phyloP scores from a whole-genome alignment of 2,797 vertebrate species.

The Odontamblyopus lacepedii region DNA sequence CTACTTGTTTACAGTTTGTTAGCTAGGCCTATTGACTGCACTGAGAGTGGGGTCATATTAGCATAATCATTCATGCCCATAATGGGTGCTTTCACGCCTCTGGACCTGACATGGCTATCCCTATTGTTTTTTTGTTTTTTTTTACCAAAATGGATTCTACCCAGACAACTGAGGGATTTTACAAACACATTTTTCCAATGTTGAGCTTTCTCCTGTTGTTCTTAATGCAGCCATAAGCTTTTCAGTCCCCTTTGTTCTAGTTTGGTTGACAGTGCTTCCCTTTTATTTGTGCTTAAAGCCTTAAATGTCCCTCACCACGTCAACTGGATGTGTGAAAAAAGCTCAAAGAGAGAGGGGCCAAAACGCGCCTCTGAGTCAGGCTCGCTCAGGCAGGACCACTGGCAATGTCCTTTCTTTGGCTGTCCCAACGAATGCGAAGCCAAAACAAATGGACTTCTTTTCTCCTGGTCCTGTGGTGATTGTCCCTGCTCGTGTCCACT shows the following conservation, averaged over 20 bases:
- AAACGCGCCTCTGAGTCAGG: slow-evolving; percentile 63
- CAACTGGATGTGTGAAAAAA: slow-evolving; percentile 65
- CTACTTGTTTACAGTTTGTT: too few species aligned
- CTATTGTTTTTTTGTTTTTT: too few species aligned
- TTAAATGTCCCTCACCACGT: slow-evolving; percentile 61
- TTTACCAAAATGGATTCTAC: too few species aligned
- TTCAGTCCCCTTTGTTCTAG: slow-evolving; percentile 48
- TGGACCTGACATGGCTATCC: too few species aligned
- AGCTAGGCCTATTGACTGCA: too few species aligned
- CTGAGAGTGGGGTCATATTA: too few species aligned
- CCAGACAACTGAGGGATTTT: too few species aligned
- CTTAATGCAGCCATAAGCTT: slow-evolving; percentile 49
- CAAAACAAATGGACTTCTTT: slow-evolving; percentile 74
- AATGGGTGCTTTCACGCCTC: too few species aligned
- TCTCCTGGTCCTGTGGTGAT: slow-evolving; percentile 66
- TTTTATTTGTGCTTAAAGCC: slow-evolving; percentile 42
- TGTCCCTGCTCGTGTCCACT: slow-evolving; percentile 29
- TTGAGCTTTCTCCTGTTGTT: slow-evolving; percentile 37
- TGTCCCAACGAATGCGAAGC: slow-evolving; percentile 56
- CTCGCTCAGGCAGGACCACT: slow-evolving; percentile 62
- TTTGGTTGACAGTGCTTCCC: slow-evolving; percentile 41
- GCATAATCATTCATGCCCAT: too few species aligned
- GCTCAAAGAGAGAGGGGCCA: slow-evolving; percentile 51
- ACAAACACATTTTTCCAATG: slow-evolving; percentile 1
- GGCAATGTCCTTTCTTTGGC: slow-evolving; percentile 68